phyloP scores from a whole-genome alignment of 2,113 vertebrate species.

The Equus przewalskii region DNA sequence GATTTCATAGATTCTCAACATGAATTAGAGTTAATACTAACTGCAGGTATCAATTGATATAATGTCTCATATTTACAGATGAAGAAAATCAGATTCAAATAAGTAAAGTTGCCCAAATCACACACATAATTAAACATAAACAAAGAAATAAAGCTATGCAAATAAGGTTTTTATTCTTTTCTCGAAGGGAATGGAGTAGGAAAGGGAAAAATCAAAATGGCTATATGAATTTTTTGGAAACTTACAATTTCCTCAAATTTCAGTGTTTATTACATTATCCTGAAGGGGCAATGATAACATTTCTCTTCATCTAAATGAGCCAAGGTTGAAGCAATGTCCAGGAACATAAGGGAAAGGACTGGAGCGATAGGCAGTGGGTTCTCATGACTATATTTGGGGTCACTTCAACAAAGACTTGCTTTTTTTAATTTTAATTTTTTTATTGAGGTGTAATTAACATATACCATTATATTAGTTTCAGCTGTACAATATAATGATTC shows the following conservation, averaged over 20 bases:
- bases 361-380: neutral
- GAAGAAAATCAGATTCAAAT: neutral
- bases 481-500: neutral
- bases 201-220: neutral
- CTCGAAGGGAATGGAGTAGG: neutral
- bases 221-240: neutral
- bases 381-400: neutral
- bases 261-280: neutral
- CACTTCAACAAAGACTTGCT: neutral
- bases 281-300: neutral
- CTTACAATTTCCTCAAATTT: neutral
- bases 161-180: neutral
- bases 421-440: neutral
- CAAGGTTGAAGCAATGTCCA: neutral
- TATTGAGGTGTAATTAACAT: neutral
- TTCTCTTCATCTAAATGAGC: neutral
- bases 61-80: neutral
- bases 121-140: neutral
- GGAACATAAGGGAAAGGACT: neutral
- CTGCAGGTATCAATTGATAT: neutral
- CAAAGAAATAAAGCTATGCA: neutral
- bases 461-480: neutral
- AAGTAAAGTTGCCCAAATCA: neutral
- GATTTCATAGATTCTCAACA: neutral
- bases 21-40: constrained; percentile 8